phyloP scores from a whole-genome alignment of 2,888 invertebrate genomes.

The Geotrupes spiniger region DNA sequence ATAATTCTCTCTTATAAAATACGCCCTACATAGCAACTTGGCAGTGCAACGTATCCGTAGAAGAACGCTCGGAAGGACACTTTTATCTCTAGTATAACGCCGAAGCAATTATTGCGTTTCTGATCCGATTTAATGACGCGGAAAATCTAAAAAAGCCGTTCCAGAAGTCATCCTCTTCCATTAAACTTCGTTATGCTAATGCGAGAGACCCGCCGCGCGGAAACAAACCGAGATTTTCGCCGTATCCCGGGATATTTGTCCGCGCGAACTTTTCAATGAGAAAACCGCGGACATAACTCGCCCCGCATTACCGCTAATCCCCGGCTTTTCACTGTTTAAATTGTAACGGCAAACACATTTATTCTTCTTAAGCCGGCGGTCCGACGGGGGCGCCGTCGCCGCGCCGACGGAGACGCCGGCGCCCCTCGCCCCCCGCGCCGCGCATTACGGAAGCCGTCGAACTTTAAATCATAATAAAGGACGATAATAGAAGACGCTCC shows the following conservation, averaged over 20 bases:
- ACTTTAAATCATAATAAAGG: constrained; percentile 7
- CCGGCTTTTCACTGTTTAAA: constrained; percentile 30
- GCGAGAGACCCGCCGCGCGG: no score
- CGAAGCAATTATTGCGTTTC: no score
- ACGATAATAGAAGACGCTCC: neutral
- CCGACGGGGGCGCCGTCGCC: neutral
- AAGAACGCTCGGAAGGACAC: no score
- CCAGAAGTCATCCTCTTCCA: no score
- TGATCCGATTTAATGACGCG: no score
- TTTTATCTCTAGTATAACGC: no score
- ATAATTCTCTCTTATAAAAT: no score
- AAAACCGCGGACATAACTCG: constrained; percentile 29
- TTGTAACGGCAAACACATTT: constrained; percentile 22
- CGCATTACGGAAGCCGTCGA: neutral
- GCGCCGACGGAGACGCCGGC: constrained; percentile 3
- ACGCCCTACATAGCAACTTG: no score
- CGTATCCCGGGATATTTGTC: constrained; percentile 37
- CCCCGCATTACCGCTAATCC: constrained; percentile 32
- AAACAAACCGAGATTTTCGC: constrained; percentile 8
- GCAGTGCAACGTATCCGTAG: no score
- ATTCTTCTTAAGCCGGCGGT: constrained; percentile 15
- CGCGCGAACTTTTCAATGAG: constrained; percentile 35
- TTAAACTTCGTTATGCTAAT: no score
- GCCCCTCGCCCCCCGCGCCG: neutral
- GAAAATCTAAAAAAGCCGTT: no score